Base-by-base conservation (phyloP, 2,797 vertebrate genomes). In the Eulemur mongoz region DNA sequence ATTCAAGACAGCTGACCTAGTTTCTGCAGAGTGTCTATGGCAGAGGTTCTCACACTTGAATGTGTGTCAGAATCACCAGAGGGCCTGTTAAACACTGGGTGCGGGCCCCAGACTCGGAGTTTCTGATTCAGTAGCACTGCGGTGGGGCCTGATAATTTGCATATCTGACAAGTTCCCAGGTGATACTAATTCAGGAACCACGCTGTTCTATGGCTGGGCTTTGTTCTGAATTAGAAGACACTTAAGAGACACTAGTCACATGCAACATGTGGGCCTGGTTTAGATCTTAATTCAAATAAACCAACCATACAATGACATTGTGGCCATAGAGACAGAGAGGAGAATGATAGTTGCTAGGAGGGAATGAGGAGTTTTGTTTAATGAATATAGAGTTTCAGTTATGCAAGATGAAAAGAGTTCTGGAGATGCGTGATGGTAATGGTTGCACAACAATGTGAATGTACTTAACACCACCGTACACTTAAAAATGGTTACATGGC, bases 1-100 rank as follows among this genome's bases (percentile, higher is more conserved):
- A 32, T 7, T 20, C 12, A 9, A 50, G 52, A 25, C 0, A 0
- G 12, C 14, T 30, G 30, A 25, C 69, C 59, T 30, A 2, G 38
- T 32, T 86, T 52, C 48, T n/a, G 25, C 13, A 30, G 61, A 4
- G 1, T 7, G 73, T 54, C 25, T 8, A 2, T 1, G 23, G 45
- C 61, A 35, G 22, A 35, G 17, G 40, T 4, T 67, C 40, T 67
- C 65, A 92, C 45, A 14, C 15, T 1, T 0, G 27, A 43, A 43
- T 17, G 5, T 23, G 20, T 1, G 2, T 50, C 23, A 52, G 52
- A 38, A 22, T 73, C 63, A 6, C 80, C 10, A 1, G 22, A 40
- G 23, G 30, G 65, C 4, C 0, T 25, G n/a, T 50, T 25, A 27
- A n/a, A 22, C 4, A 2, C 30, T 10, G 27, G 13, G 11, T 13